Conservation (phyloP, 2,888 invertebrate genomes). For the Brenthis hecate region DNA sequence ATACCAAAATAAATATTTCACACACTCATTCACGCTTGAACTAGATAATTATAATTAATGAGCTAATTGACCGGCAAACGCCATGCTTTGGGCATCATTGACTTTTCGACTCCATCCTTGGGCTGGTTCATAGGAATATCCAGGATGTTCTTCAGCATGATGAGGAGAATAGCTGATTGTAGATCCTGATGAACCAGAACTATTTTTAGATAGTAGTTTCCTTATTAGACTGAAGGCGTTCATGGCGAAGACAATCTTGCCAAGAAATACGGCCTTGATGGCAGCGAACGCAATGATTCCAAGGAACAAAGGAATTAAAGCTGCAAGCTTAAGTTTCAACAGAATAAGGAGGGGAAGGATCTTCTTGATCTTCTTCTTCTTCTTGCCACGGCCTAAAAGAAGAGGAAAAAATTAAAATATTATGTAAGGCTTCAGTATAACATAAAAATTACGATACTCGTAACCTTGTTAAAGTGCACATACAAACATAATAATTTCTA, state of each 20-base stretch:
- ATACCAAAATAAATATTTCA: slow-evolving; percentile 48
- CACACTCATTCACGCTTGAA: slow-evolving; percentile 48
- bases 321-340: slow-evolving; percentile 89
- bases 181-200: slow-evolving; percentile 49
- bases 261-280: slow-evolving; percentile 91
- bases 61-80: slow-evolving; percentile 80
- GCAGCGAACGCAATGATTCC: slow-evolving; percentile 89
- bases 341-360: slow-evolving; percentile 89
- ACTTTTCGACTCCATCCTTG: slow-evolving; percentile 85
- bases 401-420: slow-evolving; percentile 8
- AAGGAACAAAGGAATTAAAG: slow-evolving; percentile 88
- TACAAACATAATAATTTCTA: neutral
- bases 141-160: slow-evolving; percentile 82
- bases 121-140: slow-evolving; percentile 79
- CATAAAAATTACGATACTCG: neutral
- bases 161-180: slow-evolving; percentile 85
- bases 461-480: neutral
- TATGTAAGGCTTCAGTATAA: neutral
- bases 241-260: slow-evolving; percentile 92
- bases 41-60: slow-evolving; percentile 47
- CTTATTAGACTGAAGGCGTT: slow-evolving; percentile 84
- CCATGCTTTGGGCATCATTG: slow-evolving; percentile 85
- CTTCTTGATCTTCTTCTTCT: slow-evolving; percentile 89
- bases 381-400: slow-evolving; percentile 86
- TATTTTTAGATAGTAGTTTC: slow-evolving; percentile 87